Conservation (phyloP, 1,140 invertebrate species). For the Sipha flava region DNA sequence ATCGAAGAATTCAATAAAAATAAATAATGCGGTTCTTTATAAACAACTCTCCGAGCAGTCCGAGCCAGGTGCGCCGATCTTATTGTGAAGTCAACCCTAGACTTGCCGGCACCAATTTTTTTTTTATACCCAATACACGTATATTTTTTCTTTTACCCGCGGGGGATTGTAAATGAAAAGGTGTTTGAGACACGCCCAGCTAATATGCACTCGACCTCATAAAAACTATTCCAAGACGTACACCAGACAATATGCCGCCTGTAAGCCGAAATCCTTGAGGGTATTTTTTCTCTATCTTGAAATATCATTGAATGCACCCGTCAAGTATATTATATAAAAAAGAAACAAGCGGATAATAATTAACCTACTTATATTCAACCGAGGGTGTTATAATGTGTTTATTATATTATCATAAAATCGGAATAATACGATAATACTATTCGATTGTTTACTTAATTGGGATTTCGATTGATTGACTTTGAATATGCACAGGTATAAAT, state of each 20-base stretch:
- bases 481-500: no score
- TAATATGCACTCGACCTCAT: conserved; percentile 26
- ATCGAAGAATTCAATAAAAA: background rate
- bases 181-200: conserved; percentile 18
- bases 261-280: background rate
- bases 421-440: no score
- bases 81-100: conserved; percentile 30
- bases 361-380: background rate
- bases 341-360: background rate
- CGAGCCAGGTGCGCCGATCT: conserved; percentile 9
- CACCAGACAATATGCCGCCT: conserved; percentile 29
- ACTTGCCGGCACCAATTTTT: conserved; percentile 21
- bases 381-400: no score
- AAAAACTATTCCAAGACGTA: conserved; percentile 12
- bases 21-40: conserved; percentile 9
- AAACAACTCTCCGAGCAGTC: background rate
- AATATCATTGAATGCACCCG: background rate
- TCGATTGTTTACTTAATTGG: no score
- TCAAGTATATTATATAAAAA: background rate
- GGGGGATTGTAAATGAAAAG: background rate
- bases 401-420: no score
- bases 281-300: background rate
- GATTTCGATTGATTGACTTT: no score
- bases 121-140: background rate
- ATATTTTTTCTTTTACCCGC: background rate